phyloP scores from a whole-genome alignment of 2,113 vertebrate species.

The Neofelis nebulosa region DNA sequence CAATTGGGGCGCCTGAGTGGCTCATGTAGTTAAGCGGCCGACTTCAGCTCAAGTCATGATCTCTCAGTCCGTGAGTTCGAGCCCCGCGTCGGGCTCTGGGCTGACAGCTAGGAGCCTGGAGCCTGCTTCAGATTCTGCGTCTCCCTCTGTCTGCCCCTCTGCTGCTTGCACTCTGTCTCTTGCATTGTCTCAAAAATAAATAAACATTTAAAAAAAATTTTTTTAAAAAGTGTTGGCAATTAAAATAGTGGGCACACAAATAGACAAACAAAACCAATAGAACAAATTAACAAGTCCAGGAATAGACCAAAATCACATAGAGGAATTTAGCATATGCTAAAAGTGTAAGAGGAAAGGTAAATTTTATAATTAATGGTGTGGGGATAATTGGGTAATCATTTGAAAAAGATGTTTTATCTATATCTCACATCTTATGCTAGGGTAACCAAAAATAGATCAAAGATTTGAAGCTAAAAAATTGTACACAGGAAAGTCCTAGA shows the following conservation, averaged over 20 bases:
- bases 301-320: not conserved
- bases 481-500: not conserved
- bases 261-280: not conserved
- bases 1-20: no score
- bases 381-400: not conserved
- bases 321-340: not conserved
- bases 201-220: no score
- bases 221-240: not conserved
- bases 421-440: not conserved
- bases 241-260: not conserved
- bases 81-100: no score
- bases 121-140: no score
- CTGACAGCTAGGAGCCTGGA: no score
- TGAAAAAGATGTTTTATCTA: not conserved
- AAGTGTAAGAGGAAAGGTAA: not conserved
- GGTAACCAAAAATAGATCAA: slow-evolving; percentile 1
- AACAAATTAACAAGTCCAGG: not conserved
- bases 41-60: no score
- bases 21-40: no score
- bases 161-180: no score
- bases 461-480: not conserved
- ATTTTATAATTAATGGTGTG: not conserved
- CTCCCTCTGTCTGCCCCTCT: no score
- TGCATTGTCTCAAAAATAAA: no score
- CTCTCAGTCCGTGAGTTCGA: no score